phyloP scores from a whole-genome alignment of 2,797 vertebrate genomes.

The Cryptoprocta ferox region DNA sequence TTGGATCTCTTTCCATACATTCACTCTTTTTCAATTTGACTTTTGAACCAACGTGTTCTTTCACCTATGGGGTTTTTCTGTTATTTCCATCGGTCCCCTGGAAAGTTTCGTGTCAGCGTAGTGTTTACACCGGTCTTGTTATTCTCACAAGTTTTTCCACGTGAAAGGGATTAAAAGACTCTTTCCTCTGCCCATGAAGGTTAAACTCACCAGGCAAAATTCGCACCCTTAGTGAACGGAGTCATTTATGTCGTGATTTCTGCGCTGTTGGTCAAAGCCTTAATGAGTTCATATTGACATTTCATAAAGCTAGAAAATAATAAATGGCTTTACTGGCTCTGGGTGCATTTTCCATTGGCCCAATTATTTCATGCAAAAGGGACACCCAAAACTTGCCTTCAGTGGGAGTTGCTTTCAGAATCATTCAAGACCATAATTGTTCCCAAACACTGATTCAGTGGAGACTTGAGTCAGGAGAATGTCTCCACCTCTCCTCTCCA shows the following conservation, averaged over 20 bases:
- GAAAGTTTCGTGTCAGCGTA: not conserved
- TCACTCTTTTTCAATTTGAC: not conserved
- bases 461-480: conserved; percentile 3
- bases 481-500: not conserved
- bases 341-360: not conserved
- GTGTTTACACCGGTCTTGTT: not conserved
- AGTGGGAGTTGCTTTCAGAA: not conserved
- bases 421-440: not conserved
- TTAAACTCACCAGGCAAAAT: not conserved
- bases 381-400: not conserved
- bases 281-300: not conserved
- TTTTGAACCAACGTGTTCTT: not conserved
- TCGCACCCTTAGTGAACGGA: not conserved
- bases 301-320: not conserved
- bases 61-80: not conserved
- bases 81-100: not conserved
- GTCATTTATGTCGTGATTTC: not conserved
- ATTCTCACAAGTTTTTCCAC: not conserved
- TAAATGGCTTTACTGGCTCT: not conserved
- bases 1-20: not conserved
- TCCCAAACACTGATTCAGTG: not conserved
- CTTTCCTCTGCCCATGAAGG: conserved; percentile 17
- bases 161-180: not conserved
- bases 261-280: not conserved
- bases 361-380: not conserved